Percentiles rank a stretch among this genome's conserved stretches.
phyloP scores from a whole-genome alignment of 2,888 invertebrate genomes.

The Pterostichus niger region DNA sequence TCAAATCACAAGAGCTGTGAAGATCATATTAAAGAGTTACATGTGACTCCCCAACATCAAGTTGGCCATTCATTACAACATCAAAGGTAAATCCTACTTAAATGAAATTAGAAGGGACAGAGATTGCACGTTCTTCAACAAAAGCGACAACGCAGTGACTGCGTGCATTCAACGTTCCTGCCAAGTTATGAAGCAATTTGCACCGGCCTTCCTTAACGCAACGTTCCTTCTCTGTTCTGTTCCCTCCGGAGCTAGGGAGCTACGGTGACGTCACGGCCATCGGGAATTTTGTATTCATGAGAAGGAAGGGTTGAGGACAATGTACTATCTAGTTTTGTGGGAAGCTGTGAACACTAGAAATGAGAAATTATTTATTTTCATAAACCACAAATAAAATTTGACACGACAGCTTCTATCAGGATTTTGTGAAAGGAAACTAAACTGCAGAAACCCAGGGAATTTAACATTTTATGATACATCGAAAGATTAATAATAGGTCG shows the following conservation, averaged over 20 bases:
- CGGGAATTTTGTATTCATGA: constrained; percentile 39
- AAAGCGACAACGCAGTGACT: constrained; percentile 20
- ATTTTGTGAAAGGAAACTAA: neutral
- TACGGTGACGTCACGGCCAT: neutral
- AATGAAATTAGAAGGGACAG: constrained; percentile 65
- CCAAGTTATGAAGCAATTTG: constrained; percentile 65
- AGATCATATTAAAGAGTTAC: constrained; percentile 59
- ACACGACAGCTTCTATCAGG: neutral
- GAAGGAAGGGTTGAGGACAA: constrained; percentile 27
- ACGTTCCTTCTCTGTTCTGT: neutral
- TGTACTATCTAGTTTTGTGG: constrained; percentile 16
- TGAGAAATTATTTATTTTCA: constrained; percentile 3
- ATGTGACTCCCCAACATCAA: constrained; percentile 54
- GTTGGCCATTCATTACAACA: constrained; percentile 62
- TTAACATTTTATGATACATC: no score
- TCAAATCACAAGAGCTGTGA: neutral
- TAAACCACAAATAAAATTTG: neutral
- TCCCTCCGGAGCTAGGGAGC: neutral
- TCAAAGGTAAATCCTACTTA: constrained; percentile 64
- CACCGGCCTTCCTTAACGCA: constrained; percentile 29
- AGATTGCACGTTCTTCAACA: constrained; percentile 61
- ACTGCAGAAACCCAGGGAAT: no score
- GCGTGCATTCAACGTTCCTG: constrained; percentile 29
- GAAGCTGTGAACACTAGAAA: neutral
- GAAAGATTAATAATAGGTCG: no score